Base-by-base conservation (phyloP, 1,140 invertebrate genomes). In the Drosophila subpulchrella region DNA sequence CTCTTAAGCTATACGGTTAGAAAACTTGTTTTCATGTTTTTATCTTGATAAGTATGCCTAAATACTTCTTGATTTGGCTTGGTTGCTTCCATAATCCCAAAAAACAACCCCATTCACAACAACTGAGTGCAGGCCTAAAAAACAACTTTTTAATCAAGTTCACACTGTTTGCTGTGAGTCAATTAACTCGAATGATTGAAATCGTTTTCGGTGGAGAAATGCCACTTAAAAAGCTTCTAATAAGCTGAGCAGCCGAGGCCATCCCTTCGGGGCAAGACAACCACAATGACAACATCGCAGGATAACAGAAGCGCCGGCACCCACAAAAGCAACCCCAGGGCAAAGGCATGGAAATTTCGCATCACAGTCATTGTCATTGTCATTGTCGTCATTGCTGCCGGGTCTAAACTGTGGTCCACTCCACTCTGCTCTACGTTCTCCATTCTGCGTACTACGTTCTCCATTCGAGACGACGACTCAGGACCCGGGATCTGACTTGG, bases 141-240 rank as follows among this genome's bases (percentile, higher is more conserved):
- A 55, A 67, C 67, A 65, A 55, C 55, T 84, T 83, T 76, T 83
- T 86, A 86, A 86, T 86, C 65, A 81, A 77, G 75, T 80, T 83
- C 67, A 60, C 71, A 57, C 71, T 53, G 67, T 38, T 50, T 27
- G 54, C 41, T 42, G 68, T 41, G 59, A 63, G 42, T 57, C 44
- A 73, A 88, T 83, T 78, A 83, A 77, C 67, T 56, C 79, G 58
- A 81, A 71, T 79, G 79, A 79, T 82, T 88, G 79, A 73, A 70
- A 59, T 61, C 30, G 57, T 53, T 68, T 76, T 71, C 67, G 48
- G 48, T 53, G 36, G 41, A 70, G 60, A 54, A 60, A 55, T 51
- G 66, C 79, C 59, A 76, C 83, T 88, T 86, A 62, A 76, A 88
- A 66, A 67, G 71, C 55, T 75, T 76, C 51, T 63, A 75, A 75